A percentile compares a stretch with the other conserved stretches of the same genome.
phyloP scores from a whole-genome alignment of 2,888 invertebrate species.

The Anarsia innoxiella region DNA sequence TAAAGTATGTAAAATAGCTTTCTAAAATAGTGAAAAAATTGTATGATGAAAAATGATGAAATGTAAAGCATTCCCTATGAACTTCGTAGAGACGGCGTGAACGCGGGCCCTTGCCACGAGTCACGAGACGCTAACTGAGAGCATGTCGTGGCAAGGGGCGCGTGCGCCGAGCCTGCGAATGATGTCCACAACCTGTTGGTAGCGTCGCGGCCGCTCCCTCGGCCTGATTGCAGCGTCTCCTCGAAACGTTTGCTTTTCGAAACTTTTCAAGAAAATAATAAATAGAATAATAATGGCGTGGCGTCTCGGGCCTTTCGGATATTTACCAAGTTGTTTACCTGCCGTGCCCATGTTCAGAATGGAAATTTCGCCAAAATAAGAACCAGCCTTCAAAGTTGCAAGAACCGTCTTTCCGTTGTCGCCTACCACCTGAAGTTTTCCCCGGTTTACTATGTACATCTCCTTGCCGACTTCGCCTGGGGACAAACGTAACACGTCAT shows the following conservation, averaged over 20 bases:
- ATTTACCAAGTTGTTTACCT: constrained; percentile 98
- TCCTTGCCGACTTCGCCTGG: constrained; percentile 99
- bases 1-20: constrained; percentile 25
- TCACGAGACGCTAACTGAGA: not conserved
- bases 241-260: constrained; percentile 67
- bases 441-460: constrained; percentile 99
- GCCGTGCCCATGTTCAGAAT: constrained; percentile 99
- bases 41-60: constrained; percentile 34
- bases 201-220: constrained; percentile 69
- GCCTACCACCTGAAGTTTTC: constrained; percentile 94
- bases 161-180: constrained; percentile 33
- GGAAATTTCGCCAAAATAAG: constrained; percentile 99
- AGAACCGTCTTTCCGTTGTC: constrained; percentile 97
- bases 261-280: constrained; percentile 58
- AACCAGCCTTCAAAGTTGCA: constrained; percentile 98
- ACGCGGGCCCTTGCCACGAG: constrained; percentile 36
- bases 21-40: constrained; percentile 41
- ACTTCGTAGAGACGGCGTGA: constrained; percentile 38
- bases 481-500: constrained; percentile 30
- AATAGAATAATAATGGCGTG: constrained; percentile 71
- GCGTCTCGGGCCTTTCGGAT: constrained; percentile 79
- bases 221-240: constrained; percentile 75
- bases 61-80: constrained; percentile 52
- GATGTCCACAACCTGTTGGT: constrained; percentile 71
- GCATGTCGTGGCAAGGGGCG: constrained; percentile 18